Evolutionary conservation across 2,113 vertebrate species (phyloP).

Genomic region (rat (Rattus norvegicus)): GRCr8 NC_086028.1:16276001-16276500

Average conservation of each 20-base stretch:
- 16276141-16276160: slow-evolving; percentile 41
- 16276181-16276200: not conserved
- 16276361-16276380: not conserved
- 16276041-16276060: slow-evolving; percentile 41
- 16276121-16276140: slow-evolving; percentile 32
- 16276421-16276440: not conserved
- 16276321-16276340: slow-evolving; percentile 33
- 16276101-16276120: slow-evolving; percentile 17
- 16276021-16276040: not conserved
- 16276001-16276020: slow-evolving; percentile 46
- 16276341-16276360: not conserved
- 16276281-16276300: slow-evolving; percentile 51
- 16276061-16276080: not conserved
- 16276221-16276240: slow-evolving; percentile 21
- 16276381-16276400: slow-evolving; percentile 28
- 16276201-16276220: slow-evolving; percentile 41
- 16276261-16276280: slow-evolving; percentile 45
- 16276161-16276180: not conserved
- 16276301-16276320: slow-evolving; percentile 10
- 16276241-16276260: too few species aligned
- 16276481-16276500: not conserved
- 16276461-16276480: not conserved
- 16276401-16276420: slow-evolving; percentile 36
- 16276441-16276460: not conserved
- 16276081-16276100: not conserved